These are phyloP conservation scores for Lophura nycthemera DNA, from an alignment of 2,113 vertebrate species.

Conservation along the genomic window DNA sequence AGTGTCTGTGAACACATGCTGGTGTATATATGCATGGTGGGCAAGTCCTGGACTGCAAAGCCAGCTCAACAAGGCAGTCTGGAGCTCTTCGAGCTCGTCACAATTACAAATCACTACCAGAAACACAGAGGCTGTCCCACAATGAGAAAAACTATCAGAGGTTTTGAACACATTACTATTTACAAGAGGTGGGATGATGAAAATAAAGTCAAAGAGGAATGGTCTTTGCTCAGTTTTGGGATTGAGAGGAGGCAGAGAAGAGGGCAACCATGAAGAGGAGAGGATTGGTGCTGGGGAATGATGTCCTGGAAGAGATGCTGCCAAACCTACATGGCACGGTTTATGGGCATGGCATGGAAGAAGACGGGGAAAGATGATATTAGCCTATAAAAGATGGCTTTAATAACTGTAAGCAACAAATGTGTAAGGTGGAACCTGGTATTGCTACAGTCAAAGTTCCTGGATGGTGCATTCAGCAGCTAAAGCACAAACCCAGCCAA, in stretches of 20 bases:
- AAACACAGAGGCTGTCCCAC: neutral
- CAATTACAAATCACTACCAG: neutral
- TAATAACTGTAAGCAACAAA: conserved; percentile 36
- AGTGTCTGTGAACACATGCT: neutral
- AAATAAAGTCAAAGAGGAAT: conserved; percentile 7
- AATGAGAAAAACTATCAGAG: neutral
- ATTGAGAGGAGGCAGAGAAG: neutral
- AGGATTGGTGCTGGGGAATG: neutral
- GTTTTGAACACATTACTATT: neutral
- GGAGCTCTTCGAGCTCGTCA: neutral
- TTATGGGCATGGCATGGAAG: neutral
- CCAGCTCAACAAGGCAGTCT: neutral
- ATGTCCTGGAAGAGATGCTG: neutral
- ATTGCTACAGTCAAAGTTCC: conserved; percentile 50
- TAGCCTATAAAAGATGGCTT: conserved; percentile 41
- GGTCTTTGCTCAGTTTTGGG: neutral
- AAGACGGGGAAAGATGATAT: neutral
- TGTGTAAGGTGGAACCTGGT: conserved; percentile 39
- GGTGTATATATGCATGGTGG: neutral
- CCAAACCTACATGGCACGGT: neutral
- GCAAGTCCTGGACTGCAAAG: neutral
- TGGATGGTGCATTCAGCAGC: conserved; percentile 45
- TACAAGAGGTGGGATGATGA: neutral
- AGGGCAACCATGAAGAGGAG: neutral
- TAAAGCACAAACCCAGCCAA: conserved; percentile 50